Base-by-base conservation (phyloP, 2,888 invertebrate species). In the Electrophaes corylata region DNA sequence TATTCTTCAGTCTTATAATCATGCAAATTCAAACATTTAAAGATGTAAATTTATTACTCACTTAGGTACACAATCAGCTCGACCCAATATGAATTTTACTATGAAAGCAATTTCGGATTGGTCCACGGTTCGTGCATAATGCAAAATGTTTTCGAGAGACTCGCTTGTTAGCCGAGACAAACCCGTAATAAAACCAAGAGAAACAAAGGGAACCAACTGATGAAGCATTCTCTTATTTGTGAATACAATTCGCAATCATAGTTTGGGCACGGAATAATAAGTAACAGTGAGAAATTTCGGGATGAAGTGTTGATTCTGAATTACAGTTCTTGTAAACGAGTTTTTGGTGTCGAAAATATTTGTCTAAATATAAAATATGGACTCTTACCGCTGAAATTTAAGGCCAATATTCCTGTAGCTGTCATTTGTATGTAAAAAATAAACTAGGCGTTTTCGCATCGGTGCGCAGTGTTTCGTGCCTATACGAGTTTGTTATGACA, bases 171-270 rank as follows among this genome's bases (percentile, higher is more conserved):
- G 41, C 47, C 56, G 54, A 55, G 47, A 52, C 49, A 35, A 41
- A 26, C 47, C 43, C 44, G 58, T 43, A 62, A 60, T 62, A 61
- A 61, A 63, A 65, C 57, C 51, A 47, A 50, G 69, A 78, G 83
- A 83, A 88, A 84, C 83, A 86, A 81, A 81, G 73, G 71, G 75
- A 79, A 79, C 80, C 75, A 76, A 80, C 76, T 78, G 73, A 82
- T 84, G 81, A 83, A 85, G 70, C 66, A 72, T 65, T 72, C 75
- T 79, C 71, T 73, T 71, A 78, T 81, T 85, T 83, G 80, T 70
- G 70, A 83, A 78, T 81, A 78, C 78, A 87, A 83, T 84, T 83
- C 73, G 75, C 83, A 86, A 86, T 86, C 79, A 80, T 81, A 79
- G 78, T 80, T 78, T 73, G 70, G 26, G 43, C 43, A 48, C 51